A percentile compares a stretch with the other conserved stretches of the same genome.
Evolutionary conservation across 2,113 vertebrate genomes (phyloP).

Genomic region (Leiothrix lutea): DNA sequence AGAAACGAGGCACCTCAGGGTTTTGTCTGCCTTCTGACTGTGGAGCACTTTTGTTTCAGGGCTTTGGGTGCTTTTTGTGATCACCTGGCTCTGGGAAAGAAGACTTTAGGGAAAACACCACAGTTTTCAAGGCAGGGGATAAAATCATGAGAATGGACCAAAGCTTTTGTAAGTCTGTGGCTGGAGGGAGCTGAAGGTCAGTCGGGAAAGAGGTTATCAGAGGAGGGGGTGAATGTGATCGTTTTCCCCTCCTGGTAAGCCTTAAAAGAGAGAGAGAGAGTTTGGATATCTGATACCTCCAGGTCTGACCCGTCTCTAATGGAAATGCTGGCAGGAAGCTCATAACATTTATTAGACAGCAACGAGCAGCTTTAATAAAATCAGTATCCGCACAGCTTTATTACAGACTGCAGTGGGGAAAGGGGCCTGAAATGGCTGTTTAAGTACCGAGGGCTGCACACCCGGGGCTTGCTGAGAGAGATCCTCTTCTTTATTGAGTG

Average conservation of each 20-base stretch:
- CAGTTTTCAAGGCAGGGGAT: not conserved
- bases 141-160: not conserved
- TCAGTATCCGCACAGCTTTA: not conserved
- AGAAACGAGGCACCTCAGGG: not conserved
- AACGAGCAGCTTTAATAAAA: conserved; percentile 55
- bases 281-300: conserved; percentile 40
- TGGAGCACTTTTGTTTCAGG: not conserved
- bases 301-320: conserved; percentile 35
- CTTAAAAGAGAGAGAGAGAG: not conserved
- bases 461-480: not conserved
- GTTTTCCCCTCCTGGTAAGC: not conserved
- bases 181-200: not conserved
- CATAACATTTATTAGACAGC: conserved; percentile 32
- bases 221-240: not conserved
- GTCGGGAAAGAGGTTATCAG: not conserved
- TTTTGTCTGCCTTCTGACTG: not conserved
- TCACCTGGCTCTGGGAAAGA: not conserved
- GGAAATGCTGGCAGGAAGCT: conserved; percentile 55
- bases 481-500: conserved; percentile 30
- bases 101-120: not conserved
- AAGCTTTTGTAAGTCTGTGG: not conserved
- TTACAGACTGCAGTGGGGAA: not conserved
- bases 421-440: conserved; percentile 9
- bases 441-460: not conserved
- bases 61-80: not conserved